phyloP scores from a whole-genome alignment of 2,113 vertebrate species.

The Arothron firmamentum region DNA sequence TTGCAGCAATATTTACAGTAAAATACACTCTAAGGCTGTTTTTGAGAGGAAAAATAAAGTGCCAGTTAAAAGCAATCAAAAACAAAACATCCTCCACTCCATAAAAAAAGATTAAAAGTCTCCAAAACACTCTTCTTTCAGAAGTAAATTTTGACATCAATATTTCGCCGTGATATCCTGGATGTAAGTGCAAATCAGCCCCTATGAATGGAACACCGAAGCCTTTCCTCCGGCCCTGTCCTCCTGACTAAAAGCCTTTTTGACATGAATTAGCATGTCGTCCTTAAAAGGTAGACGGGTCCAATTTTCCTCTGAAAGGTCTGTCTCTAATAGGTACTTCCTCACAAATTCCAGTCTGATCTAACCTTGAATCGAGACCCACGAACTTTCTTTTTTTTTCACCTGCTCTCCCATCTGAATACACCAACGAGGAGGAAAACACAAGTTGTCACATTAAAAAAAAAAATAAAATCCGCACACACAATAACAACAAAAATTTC shows the following conservation, averaged over 20 bases:
- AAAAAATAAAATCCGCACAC: conserved; percentile 17
- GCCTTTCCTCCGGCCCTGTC: conserved; percentile 44
- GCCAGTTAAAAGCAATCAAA: conserved; percentile 23
- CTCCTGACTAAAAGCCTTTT: conserved; percentile 73
- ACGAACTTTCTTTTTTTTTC: conserved; percentile 47
- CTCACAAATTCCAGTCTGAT: conserved; percentile 87
- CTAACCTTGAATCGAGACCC: conserved; percentile 62
- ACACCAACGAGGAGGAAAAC: conserved; percentile 3
- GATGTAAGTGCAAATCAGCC: conserved; percentile 47
- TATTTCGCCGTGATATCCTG: conserved; percentile 18
- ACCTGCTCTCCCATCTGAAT: conserved; percentile 16
- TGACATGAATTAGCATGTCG: conserved; percentile 95
- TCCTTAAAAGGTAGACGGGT: conserved; percentile 91
- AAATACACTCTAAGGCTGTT: neutral
- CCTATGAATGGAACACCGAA: conserved; percentile 54
- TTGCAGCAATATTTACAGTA: no score
- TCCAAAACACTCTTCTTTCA: neutral
- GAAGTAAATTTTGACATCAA: conserved; percentile 38
- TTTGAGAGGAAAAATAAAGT: conserved; percentile 13
- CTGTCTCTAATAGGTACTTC: conserved; percentile 90
- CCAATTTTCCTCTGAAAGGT: conserved; percentile 95
- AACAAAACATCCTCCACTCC: conserved; percentile 1
- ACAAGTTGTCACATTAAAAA: conserved; percentile 49
- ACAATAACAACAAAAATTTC: conserved; percentile 52
- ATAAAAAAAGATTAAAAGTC: neutral